phyloP scores from a whole-genome alignment of 2,113 vertebrate species.

The Castor canadensis region DNA sequence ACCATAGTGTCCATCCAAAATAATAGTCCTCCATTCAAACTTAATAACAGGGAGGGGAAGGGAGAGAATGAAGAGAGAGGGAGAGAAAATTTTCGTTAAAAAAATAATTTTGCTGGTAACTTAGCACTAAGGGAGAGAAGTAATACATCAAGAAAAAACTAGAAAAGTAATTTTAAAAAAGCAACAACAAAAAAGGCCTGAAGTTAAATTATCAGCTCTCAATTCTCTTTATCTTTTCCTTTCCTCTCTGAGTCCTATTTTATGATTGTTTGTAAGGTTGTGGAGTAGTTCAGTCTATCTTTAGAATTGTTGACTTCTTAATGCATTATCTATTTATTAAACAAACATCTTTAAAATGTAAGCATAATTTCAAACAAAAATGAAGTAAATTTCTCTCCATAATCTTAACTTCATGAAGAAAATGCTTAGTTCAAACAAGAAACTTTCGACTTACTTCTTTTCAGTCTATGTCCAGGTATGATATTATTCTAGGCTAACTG shows the following conservation, averaged over 20 bases:
- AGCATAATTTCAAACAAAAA: not conserved
- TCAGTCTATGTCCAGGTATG: not conserved
- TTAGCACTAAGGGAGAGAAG: not conserved
- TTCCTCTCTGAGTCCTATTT: not conserved
- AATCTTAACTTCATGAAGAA: not conserved
- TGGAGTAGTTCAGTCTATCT: not conserved
- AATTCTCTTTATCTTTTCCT: not conserved
- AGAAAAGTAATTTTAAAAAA: not conserved
- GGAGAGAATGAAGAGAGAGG: not conserved
- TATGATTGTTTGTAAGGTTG: not conserved
- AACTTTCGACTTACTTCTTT: not conserved
- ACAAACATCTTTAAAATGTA: not conserved
- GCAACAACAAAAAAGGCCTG: not conserved
- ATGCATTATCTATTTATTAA: not conserved
- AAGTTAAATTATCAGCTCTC: not conserved
- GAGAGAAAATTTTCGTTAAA: not conserved
- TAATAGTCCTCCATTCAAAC: not conserved
- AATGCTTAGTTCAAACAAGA: not conserved
- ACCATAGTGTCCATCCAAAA: not conserved
- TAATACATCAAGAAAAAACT: slow-evolving; percentile 6
- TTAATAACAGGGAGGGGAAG: too few species aligned
- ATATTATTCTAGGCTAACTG: not conserved
- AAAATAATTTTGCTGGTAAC: not conserved
- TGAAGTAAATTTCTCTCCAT: not conserved
- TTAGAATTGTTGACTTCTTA: not conserved